Conservation (phyloP, 2,888 invertebrate genomes). For the Orthonychiurus folsomi region DNA sequence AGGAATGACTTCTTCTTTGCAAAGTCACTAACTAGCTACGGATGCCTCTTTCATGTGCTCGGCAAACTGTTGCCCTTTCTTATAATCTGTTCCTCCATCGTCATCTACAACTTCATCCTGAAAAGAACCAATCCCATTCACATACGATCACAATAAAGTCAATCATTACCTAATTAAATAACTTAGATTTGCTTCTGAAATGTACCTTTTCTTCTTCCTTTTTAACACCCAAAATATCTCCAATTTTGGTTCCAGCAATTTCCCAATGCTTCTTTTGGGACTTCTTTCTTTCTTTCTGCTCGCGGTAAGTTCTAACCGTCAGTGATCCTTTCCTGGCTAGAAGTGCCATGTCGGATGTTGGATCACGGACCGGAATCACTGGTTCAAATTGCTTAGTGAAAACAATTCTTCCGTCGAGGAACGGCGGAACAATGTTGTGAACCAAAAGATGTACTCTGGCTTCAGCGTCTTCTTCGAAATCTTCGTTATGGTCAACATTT, state of each 20-base stretch:
- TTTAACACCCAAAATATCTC: slow-evolving; percentile 91
- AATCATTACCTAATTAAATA: no score
- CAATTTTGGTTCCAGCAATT: slow-evolving; percentile 86
- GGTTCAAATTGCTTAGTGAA: slow-evolving; percentile 99
- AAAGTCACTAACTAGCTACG: slow-evolving; percentile 68
- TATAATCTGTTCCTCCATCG: slow-evolving; percentile 73
- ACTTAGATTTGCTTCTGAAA: slow-evolving; percentile 1
- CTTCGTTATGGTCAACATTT: slow-evolving; percentile 76
- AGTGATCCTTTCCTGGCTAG: slow-evolving; percentile 89
- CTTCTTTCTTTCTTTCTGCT: slow-evolving; percentile 91
- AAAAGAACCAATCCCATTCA: slow-evolving; percentile 9
- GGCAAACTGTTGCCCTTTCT: slow-evolving; percentile 91
- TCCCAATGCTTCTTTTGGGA: slow-evolving; percentile 99
- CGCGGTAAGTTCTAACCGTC: slow-evolving; percentile 79
- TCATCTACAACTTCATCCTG: slow-evolving; percentile 51
- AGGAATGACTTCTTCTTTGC: slow-evolving; percentile 71
- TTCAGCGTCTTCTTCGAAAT: slow-evolving; percentile 90
- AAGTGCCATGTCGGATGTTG: slow-evolving; percentile 95
- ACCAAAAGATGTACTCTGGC: slow-evolving; percentile 92
- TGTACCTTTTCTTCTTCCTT: slow-evolving; percentile 58
- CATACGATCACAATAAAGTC: background rate
- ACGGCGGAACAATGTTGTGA: slow-evolving; percentile 97
- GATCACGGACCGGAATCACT: slow-evolving; percentile 91
- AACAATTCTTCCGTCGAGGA: slow-evolving; percentile 94
- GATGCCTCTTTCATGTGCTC: slow-evolving; percentile 71